These are phyloP conservation scores for Palloptera scutellata DNA, from an alignment of 2,888 invertebrate genomes.

Conservation along the genomic window DNA sequence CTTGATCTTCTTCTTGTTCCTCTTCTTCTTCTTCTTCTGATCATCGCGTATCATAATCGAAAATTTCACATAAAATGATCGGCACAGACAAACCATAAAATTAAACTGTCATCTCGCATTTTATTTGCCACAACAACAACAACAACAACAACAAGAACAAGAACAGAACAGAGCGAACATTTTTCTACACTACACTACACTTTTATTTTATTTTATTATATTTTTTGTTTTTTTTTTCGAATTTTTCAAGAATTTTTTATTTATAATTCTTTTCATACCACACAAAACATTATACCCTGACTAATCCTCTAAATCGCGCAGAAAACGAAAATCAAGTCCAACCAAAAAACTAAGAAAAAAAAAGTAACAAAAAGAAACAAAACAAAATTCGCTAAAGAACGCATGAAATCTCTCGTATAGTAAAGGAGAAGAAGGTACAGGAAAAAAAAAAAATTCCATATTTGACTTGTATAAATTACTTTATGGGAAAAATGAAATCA, in stretches of 20 bases:
- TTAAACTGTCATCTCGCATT: slow-evolving; percentile 65
- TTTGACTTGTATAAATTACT: slow-evolving; percentile 56
- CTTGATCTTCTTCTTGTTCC: background rate
- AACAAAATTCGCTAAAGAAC: background rate
- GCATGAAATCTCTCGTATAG: background rate
- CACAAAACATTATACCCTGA: slow-evolving; percentile 48
- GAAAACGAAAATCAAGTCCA: slow-evolving; percentile 20
- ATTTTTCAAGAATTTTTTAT: slow-evolving; percentile 36
- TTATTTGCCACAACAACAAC: slow-evolving; percentile 54
- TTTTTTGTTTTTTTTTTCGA: slow-evolving; percentile 4
- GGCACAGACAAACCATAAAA: slow-evolving; percentile 65
- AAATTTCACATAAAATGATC: slow-evolving; percentile 61
- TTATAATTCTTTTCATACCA: slow-evolving; percentile 37
- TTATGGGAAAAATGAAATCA: slow-evolving; percentile 59
- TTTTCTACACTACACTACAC: slow-evolving; percentile 1
- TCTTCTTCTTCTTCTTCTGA: background rate
- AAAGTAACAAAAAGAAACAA: no score
- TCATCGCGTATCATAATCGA: slow-evolving; percentile 33
- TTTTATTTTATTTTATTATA: background rate
- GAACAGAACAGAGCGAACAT: slow-evolving; percentile 5
- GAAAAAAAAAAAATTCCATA: slow-evolving; percentile 15
- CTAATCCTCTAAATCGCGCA: slow-evolving; percentile 58
- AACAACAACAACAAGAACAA: slow-evolving; percentile 18
- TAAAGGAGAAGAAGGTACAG: background rate
- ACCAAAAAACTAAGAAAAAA: slow-evolving; percentile 16